phyloP scores from a whole-genome alignment of 2,888 invertebrate genomes.

The Suillia variegata region DNA sequence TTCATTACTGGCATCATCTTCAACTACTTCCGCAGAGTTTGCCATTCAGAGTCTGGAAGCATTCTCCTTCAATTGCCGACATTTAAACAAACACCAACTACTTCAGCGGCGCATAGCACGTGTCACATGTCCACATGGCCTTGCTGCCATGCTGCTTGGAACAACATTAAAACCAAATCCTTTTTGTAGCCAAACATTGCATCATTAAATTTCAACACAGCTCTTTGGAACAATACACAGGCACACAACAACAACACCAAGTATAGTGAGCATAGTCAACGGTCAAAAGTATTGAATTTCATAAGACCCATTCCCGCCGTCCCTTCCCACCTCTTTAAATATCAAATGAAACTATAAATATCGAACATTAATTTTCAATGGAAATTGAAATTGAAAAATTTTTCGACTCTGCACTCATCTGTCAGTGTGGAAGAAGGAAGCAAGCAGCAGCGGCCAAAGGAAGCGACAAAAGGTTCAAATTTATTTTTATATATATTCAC shows the following conservation, averaged over 20 bases:
- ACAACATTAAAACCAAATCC: not conserved
- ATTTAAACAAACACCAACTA: not conserved
- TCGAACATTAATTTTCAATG: conserved; percentile 38
- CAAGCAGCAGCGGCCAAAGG: too few species aligned
- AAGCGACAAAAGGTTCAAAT: conserved; percentile 29
- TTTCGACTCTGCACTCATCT: conserved; percentile 16
- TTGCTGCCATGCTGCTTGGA: not conserved
- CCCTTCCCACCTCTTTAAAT: not conserved
- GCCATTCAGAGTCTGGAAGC: too few species aligned
- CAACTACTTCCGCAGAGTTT: too few species aligned
- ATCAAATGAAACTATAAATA: conserved; percentile 25
- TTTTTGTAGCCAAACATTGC: conserved; percentile 4
- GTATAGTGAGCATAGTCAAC: too few species aligned
- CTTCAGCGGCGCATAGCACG: not conserved
- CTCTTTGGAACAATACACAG: too few species aligned
- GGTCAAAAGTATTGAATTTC: conserved; percentile 11
- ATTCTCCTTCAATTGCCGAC: not conserved
- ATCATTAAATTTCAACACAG: conserved; percentile 7
- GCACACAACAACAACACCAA: not conserved
- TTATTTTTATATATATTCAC: too few species aligned
- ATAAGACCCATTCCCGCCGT: not conserved
- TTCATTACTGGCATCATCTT: too few species aligned
- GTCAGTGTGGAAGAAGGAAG: too few species aligned
- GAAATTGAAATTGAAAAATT: conserved; percentile 23
- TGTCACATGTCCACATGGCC: conserved; percentile 7